Percentiles rank a stretch among this genome's conserved stretches.
These are phyloP conservation scores for Diplolepis rosae DNA, from an alignment of 2,888 invertebrate genomes.

Conservation along the genomic window DNA sequence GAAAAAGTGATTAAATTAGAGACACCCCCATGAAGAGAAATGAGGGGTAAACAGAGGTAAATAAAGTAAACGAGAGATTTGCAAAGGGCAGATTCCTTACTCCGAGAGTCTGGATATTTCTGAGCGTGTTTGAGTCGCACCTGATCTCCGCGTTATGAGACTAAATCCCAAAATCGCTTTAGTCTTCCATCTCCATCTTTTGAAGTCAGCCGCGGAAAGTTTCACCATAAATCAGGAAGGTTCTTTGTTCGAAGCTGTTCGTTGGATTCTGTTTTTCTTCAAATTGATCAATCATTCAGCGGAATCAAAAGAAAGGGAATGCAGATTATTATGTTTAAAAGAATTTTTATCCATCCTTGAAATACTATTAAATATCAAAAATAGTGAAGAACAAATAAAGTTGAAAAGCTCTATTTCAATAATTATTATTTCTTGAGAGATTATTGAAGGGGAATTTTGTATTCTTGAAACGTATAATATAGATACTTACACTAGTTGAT, in stretches of 20 bases:
- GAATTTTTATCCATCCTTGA: neutral
- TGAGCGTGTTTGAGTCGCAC: neutral
- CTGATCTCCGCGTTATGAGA: constrained; percentile 21
- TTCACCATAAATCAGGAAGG: neutral
- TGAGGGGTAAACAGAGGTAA: neutral
- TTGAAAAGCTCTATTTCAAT: neutral
- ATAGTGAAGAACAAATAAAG: neutral
- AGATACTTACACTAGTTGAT: too few species aligned
- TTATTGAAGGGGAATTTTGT: neutral
- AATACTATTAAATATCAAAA: neutral
- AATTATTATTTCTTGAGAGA: neutral
- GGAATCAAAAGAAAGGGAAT: neutral
- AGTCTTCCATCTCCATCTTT: neutral
- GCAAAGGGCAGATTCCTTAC: neutral
- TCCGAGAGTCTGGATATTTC: neutral
- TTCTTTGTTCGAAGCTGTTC: neutral
- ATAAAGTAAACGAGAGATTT: constrained; percentile 9
- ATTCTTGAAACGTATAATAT: too few species aligned
- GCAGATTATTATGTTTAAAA: neutral
- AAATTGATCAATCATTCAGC: neutral
- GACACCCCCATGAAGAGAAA: too few species aligned
- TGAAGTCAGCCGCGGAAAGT: neutral
- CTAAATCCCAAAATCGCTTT: constrained; percentile 11
- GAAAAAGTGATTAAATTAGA: neutral
- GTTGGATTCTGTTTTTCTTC: neutral